Percentiles rank a stretch among this genome's conserved stretches.
Evolutionary conservation across 2,113 vertebrate genomes (phyloP).

Genomic region (Hippolais icterina): DNA sequence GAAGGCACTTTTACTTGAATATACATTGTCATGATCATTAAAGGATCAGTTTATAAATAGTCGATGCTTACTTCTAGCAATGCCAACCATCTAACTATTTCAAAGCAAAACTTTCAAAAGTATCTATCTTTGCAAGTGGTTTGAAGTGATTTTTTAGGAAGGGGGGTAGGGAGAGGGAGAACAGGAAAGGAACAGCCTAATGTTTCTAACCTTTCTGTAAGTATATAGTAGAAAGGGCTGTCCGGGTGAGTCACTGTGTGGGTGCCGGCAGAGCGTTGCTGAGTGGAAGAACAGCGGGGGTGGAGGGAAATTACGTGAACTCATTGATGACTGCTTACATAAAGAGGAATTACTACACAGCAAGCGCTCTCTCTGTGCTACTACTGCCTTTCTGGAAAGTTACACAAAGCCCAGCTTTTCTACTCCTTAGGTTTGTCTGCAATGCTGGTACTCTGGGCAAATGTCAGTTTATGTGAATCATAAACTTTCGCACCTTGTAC

Average conservation of each 20-base stretch:
- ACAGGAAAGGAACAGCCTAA: constrained; percentile 37
- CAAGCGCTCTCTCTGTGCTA: rapidly evolving
- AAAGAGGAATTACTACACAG: constrained; percentile 24
- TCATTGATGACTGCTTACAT: constrained; percentile 28
- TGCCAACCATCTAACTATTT: neutral
- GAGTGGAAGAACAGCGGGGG: constrained; percentile 17
- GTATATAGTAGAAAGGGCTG: neutral
- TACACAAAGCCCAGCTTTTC: neutral
- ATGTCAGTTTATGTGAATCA: neutral
- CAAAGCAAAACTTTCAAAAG: neutral
- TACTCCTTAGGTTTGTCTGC: neutral
- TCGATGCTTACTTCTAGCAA: neutral
- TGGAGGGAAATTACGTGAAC: neutral
- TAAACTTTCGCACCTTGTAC: neutral
- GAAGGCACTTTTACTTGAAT: neutral
- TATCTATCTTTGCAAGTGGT: neutral
- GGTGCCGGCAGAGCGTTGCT: neutral
- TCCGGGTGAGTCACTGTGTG: constrained; percentile 39
- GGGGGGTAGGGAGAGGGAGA: neutral
- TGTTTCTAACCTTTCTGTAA: constrained; percentile 49
- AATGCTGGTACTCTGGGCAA: rapidly evolving
- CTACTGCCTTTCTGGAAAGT: neutral
- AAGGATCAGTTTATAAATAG: neutral
- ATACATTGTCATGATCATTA: neutral
- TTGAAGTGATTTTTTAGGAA: neutral